Conservation (phyloP, 2,113 vertebrate genomes). For the Mustela nigripes region DNA sequence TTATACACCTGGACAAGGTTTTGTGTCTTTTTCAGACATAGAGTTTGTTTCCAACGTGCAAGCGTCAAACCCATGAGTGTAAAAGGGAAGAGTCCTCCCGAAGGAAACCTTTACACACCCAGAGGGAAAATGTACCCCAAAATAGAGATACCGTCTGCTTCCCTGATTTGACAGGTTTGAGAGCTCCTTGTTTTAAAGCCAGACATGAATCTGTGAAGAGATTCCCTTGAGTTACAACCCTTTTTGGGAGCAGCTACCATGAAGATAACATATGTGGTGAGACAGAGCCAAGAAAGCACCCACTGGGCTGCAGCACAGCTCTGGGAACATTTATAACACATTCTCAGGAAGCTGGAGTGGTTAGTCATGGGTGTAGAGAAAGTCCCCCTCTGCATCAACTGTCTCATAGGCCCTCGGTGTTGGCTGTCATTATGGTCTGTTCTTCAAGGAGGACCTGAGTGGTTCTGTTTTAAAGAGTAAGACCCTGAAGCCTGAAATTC, state of each 20-base stretch:
- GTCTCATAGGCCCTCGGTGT: neutral
- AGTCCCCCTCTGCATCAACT: neutral
- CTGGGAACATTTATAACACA: conserved; percentile 71
- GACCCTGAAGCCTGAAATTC: neutral
- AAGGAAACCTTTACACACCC: conserved; percentile 64
- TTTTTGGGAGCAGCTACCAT: conserved; percentile 74
- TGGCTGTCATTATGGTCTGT: neutral
- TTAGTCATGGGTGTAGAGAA: conserved; percentile 62
- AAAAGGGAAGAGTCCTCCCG: conserved; percentile 1
- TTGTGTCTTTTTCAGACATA: neutral
- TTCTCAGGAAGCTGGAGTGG: conserved; percentile 67
- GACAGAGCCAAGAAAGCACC: conserved; percentile 73
- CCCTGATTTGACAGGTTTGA: conserved; percentile 76
- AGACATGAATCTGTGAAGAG: conserved; percentile 80
- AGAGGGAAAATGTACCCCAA: conserved; percentile 52
- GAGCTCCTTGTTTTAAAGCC: conserved; percentile 80
- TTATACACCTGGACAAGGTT: neutral
- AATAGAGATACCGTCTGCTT: conserved; percentile 75
- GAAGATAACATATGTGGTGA: conserved; percentile 80
- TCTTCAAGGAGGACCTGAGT: neutral
- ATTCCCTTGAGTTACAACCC: conserved; percentile 78
- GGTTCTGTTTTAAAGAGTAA: neutral
- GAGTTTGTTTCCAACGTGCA: neutral
- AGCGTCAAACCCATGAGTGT: neutral
- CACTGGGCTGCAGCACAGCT: conserved; percentile 45